Conservation (phyloP, 2,888 invertebrate genomes). For the Apodemia hepburni region DNA sequence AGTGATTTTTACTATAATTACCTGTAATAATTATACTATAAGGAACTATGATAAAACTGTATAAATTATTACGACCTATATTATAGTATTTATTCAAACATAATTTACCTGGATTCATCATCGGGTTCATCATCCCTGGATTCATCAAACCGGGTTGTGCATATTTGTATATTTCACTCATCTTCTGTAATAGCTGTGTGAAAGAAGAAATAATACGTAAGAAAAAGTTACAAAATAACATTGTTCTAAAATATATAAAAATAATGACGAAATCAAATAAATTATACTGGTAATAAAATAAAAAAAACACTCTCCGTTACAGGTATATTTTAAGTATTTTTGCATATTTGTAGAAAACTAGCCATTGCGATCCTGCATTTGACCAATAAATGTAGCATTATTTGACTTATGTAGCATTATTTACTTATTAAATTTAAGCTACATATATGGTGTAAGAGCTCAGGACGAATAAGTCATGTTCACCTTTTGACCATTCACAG, state of each 20-base stretch:
- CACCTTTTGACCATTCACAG: too few species aligned
- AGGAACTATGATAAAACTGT: too few species aligned
- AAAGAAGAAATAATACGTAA: slow-evolving; percentile 12
- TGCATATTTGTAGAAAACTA: background rate
- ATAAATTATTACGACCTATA: background rate
- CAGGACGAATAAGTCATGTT: too few species aligned
- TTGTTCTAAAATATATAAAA: background rate
- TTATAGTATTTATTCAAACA: background rate
- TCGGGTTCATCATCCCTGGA: slow-evolving; percentile 61
- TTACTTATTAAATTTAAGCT: too few species aligned
- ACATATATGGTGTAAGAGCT: too few species aligned
- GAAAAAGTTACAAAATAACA: background rate
- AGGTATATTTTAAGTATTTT: background rate
- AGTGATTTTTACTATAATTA: too few species aligned
- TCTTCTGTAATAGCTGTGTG: slow-evolving; percentile 68
- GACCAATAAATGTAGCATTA: background rate
- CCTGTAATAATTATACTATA: too few species aligned
- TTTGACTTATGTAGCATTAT: too few species aligned
- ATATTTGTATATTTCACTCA: slow-evolving; percentile 67
- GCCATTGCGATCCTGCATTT: background rate
- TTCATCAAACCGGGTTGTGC: slow-evolving; percentile 63
- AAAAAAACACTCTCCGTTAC: background rate
- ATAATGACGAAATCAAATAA: background rate
- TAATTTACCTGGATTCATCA: slow-evolving; percentile 59
- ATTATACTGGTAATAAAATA: background rate